A percentile compares a stretch with the other conserved stretches of the same genome.
Conservation (phyloP, 2,797 vertebrate species). For the Hydrocynus forskahlii region DNA sequence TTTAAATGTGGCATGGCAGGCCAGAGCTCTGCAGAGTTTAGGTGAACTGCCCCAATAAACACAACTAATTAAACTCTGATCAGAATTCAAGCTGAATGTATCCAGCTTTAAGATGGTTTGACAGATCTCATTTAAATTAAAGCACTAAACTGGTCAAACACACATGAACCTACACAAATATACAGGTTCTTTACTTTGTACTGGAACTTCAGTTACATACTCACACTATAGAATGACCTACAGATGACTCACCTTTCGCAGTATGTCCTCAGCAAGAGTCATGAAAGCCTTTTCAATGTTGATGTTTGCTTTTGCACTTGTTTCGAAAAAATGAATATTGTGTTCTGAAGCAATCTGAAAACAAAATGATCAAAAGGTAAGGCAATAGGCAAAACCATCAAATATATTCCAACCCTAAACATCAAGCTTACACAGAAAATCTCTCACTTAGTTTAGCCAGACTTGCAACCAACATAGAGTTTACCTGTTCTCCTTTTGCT, state of each 20-base stretch:
- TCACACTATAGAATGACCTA: not conserved
- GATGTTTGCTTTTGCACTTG: slow-evolving; percentile 89
- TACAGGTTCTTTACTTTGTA: not conserved
- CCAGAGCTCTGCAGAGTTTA: not conserved
- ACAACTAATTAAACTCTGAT: not conserved
- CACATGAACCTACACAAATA: too few relatives aligned
- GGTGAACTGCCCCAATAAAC: not conserved
- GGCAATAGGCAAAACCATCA: not conserved
- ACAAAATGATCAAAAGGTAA: not conserved
- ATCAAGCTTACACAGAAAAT: not conserved
- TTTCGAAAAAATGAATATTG: slow-evolving; percentile 89
- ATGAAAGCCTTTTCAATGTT: slow-evolving; percentile 90
- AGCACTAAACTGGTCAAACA: not conserved
- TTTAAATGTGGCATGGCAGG: not conserved
- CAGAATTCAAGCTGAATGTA: not conserved
- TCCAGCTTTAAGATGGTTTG: not conserved
- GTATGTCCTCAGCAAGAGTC: slow-evolving; percentile 88
- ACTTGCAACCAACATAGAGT: not conserved
- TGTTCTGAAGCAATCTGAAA: slow-evolving; percentile 85
- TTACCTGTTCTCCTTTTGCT: slow-evolving; percentile 87
- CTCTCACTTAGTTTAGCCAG: not conserved
- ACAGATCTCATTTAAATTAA: not conserved
- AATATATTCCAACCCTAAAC: not conserved
- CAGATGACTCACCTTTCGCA: slow-evolving; percentile 81
- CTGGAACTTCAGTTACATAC: too few relatives aligned